phyloP scores from a whole-genome alignment of 2,113 vertebrate genomes.

The Barnardius zonarius region DNA sequence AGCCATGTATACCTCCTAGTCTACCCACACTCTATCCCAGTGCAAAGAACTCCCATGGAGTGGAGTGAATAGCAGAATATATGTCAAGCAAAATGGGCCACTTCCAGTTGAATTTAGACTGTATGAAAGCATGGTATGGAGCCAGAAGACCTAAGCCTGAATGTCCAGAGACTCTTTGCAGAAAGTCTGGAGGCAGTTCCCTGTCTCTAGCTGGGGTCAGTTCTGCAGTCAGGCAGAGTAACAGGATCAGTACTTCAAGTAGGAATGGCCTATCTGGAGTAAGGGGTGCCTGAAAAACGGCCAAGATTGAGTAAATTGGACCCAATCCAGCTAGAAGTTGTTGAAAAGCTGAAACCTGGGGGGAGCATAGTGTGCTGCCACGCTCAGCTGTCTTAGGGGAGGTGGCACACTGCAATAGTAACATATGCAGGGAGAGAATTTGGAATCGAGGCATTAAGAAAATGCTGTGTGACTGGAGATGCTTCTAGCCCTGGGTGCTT shows the following conservation, averaged over 20 bases:
- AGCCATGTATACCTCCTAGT: not conserved
- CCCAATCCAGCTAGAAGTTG: not conserved
- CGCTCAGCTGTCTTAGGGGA: not conserved
- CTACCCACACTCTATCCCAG: no score
- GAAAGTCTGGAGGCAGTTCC: not conserved
- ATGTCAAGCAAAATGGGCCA: not conserved
- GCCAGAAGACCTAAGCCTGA: not conserved
- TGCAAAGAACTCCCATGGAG: not conserved
- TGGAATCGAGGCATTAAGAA: not conserved
- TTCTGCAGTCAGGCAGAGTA: not conserved
- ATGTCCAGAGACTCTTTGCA: not conserved
- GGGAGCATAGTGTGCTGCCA: not conserved
- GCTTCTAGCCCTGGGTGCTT: not conserved
- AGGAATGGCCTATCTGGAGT: not conserved
- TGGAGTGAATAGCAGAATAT: not conserved
- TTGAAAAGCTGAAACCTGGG: not conserved
- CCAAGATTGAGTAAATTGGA: not conserved
- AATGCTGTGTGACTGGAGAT: rapidly evolving
- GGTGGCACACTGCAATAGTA: not conserved
- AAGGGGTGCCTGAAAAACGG: not conserved
- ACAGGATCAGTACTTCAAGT: not conserved
- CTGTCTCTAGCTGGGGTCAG: not conserved
- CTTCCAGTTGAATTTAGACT: not conserved
- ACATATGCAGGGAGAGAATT: not conserved
- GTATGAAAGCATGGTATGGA: not conserved